phyloP scores from a whole-genome alignment of 2,797 vertebrate genomes.

The Microcaecilia unicolor region DNA sequence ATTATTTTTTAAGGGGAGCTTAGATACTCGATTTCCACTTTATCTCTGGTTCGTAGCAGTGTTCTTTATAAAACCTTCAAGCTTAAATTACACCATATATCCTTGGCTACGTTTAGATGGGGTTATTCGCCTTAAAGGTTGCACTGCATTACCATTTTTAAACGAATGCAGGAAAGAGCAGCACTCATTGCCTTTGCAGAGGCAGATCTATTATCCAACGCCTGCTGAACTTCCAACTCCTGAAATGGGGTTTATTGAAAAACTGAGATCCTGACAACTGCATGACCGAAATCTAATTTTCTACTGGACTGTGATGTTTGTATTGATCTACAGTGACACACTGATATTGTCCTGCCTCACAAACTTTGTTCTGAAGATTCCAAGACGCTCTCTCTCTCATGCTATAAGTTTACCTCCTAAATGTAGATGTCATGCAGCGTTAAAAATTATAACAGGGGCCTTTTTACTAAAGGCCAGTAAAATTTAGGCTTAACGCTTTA shows the following conservation, averaged over 20 bases:
- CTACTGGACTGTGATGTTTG: constrained; percentile 16
- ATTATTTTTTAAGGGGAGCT: neutral
- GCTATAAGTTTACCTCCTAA: too few relatives aligned
- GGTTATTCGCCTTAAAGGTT: neutral
- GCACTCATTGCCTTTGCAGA: constrained; percentile 5
- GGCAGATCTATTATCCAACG: constrained; percentile 18
- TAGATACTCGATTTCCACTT: too few relatives aligned
- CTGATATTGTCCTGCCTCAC: constrained; percentile 7
- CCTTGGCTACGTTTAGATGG: constrained; percentile 5
- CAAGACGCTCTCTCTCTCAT: too few relatives aligned
- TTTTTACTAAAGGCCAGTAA: too few relatives aligned
- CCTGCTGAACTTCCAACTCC: constrained; percentile 7
- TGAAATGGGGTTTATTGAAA: constrained; percentile 34
- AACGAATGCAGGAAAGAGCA: constrained; percentile 17
- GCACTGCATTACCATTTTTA: constrained; percentile 1
- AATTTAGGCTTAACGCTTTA: too few relatives aligned
- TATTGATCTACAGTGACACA: constrained; percentile 23
- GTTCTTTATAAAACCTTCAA: neutral
- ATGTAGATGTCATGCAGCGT: too few relatives aligned
- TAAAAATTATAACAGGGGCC: too few relatives aligned
- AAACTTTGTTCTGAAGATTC: too few relatives aligned
- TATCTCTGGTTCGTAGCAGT: constrained; percentile 2
- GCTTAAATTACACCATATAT: neutral
- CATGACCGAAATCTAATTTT: constrained; percentile 29
- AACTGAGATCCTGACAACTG: constrained; percentile 17